phyloP scores from a whole-genome alignment of 1,140 invertebrate genomes.

The Drosophila lacertosa region DNA sequence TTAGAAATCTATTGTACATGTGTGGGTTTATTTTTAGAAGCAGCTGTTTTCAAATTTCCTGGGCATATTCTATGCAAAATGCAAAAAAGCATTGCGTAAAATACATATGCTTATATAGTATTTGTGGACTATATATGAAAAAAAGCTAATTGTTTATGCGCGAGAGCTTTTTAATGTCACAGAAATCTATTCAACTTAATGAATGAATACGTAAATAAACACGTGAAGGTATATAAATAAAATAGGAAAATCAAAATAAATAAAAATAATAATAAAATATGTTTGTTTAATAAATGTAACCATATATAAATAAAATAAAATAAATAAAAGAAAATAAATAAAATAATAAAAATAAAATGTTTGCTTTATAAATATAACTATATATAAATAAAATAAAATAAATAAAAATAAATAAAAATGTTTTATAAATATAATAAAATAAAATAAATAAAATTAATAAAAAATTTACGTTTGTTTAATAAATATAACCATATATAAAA shows the following conservation, averaged over 20 bases:
- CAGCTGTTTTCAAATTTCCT: background rate
- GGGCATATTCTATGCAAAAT: no score
- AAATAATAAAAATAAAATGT: background rate
- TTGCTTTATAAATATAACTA: no score
- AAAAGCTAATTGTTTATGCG: background rate
- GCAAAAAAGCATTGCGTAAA: background rate
- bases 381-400: no score
- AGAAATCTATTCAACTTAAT: no score
- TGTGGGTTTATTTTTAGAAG: background rate
- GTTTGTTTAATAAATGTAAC: background rate
- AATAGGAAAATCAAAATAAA: background rate
- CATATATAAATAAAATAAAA: conserved; percentile 1
- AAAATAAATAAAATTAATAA: background rate
- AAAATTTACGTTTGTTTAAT: background rate
- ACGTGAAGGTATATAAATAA: background rate
- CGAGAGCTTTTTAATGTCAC: no score
- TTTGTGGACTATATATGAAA: background rate
- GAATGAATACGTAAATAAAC: no score
- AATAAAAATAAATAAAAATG: no score
- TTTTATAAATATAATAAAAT: background rate
- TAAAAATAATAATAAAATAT: background rate
- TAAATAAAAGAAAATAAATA: background rate
- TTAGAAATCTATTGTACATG: no score
- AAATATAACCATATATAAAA: background rate
- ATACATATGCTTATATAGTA: background rate